Percentiles rank a stretch among this genome's conserved stretches.
Evolutionary conservation across 2,888 invertebrate species (phyloP).

Genomic region (Drosophila suboccidentalis): DNA sequence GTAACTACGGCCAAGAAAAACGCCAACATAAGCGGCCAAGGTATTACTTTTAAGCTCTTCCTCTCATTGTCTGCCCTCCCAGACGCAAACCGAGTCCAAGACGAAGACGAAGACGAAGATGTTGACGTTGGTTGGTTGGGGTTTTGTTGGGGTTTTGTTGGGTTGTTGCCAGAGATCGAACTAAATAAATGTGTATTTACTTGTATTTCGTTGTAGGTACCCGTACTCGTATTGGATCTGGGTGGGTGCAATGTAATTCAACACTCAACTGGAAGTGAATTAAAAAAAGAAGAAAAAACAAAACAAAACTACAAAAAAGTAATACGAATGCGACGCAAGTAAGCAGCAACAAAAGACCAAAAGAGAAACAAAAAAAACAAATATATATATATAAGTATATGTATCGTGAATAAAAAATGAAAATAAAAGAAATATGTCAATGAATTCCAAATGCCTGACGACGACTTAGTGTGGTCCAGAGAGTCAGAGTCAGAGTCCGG

Average conservation of each 20-base stretch:
- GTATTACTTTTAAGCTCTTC: conserved; percentile 81
- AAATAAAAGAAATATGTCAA: conserved; percentile 70
- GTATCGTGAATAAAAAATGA: background rate
- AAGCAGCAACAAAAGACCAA: conserved; percentile 22
- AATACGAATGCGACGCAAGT: conserved; percentile 31
- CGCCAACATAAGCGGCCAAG: conserved; percentile 77
- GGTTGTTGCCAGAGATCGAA: conserved; percentile 62
- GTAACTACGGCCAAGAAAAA: conserved; percentile 61
- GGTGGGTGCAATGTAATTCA: conserved; percentile 67
- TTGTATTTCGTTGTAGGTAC: conserved; percentile 42
- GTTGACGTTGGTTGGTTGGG: conserved; percentile 33
- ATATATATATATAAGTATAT: conserved; percentile 21
- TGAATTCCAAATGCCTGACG: conserved; percentile 74
- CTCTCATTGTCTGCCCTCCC: conserved; percentile 74
- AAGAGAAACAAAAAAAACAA: conserved; percentile 8
- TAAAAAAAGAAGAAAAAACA: conserved; percentile 44
- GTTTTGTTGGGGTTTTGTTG: conserved; percentile 16
- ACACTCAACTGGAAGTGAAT: conserved; percentile 61
- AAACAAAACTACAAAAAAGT: conserved; percentile 10
- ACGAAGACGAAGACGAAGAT: conserved; percentile 24
- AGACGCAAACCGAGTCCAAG: conserved; percentile 34
- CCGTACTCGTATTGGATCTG: conserved; percentile 20
- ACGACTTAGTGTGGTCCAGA: conserved; percentile 60
- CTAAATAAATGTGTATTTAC: conserved; percentile 77
- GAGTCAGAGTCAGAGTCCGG: conserved; percentile 11